Conservation (phyloP, 2,888 invertebrate species). For the Hemaris fuciformis region DNA sequence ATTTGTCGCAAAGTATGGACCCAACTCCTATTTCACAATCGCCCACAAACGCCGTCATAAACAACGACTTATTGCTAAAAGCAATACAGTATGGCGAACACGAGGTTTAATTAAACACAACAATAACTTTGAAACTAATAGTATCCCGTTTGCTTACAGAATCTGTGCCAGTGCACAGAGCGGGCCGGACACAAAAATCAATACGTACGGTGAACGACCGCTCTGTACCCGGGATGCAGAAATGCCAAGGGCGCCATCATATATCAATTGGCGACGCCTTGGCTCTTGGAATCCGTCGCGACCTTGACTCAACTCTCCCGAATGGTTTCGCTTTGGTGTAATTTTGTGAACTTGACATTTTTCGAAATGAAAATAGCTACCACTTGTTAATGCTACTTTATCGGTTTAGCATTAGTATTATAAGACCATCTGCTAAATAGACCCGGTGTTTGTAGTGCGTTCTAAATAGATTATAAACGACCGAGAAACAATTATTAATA, state of each 20-base stretch:
- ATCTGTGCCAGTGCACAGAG: slow-evolving; percentile 36
- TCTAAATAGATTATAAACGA: too few species aligned
- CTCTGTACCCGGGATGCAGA: slow-evolving; percentile 36
- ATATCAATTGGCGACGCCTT: neutral
- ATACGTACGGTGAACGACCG: slow-evolving; percentile 46
- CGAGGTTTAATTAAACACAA: neutral
- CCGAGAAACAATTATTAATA: too few species aligned
- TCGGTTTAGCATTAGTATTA: too few species aligned
- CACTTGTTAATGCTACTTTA: neutral
- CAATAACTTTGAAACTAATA: neutral
- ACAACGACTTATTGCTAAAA: neutral
- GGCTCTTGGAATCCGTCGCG: neutral
- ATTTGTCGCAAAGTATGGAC: too few species aligned
- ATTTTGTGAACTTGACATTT: too few species aligned
- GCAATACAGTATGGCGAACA: neutral
- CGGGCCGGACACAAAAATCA: slow-evolving; percentile 36
- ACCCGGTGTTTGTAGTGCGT: too few species aligned
- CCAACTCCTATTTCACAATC: neutral
- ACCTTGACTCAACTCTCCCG: neutral
- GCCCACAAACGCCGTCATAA: neutral
- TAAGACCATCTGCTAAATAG: too few species aligned
- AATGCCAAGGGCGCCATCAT: slow-evolving; percentile 43
- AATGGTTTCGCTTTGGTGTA: neutral
- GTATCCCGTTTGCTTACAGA: neutral
- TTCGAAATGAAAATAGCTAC: neutral